These are phyloP conservation scores for Gymnocheta viridis DNA, from an alignment of 2,888 invertebrate species.

Conservation along the genomic window DNA sequence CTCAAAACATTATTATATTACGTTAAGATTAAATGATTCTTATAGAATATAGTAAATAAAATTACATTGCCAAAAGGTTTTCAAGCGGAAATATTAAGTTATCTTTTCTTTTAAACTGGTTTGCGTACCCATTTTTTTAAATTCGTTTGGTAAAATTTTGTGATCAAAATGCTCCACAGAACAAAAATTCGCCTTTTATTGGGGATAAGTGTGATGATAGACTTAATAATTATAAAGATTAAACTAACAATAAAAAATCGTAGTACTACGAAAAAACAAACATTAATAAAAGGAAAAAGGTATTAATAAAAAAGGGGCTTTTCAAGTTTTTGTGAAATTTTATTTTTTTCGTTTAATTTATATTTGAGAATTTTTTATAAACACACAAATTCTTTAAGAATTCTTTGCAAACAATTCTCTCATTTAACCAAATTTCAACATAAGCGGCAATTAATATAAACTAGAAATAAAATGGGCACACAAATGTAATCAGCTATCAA, in stretches of 20 bases:
- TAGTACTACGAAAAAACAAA: neutral
- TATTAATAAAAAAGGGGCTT: slow-evolving; percentile 6
- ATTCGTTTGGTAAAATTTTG: too few relatives aligned
- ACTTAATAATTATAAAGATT: too few relatives aligned
- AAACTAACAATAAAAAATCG: too few relatives aligned
- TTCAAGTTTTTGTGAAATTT: slow-evolving; percentile 26
- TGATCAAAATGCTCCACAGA: too few relatives aligned
- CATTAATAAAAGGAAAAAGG: too few relatives aligned
- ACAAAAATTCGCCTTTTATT: too few relatives aligned
- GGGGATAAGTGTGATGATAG: too few relatives aligned
- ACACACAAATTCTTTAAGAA: slow-evolving; percentile 52
- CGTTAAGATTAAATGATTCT: slow-evolving; percentile 44
- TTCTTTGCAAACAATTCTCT: slow-evolving; percentile 22
- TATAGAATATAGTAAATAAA: slow-evolving; percentile 47
- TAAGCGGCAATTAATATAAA: slow-evolving; percentile 33
- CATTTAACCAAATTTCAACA: slow-evolving; percentile 31
- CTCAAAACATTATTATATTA: neutral
- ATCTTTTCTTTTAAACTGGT: neutral
- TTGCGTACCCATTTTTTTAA: neutral
- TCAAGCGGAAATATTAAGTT: neutral
- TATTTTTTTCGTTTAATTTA: slow-evolving; percentile 32
- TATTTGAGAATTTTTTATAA: slow-evolving; percentile 48
- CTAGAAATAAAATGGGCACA: slow-evolving; percentile 43
- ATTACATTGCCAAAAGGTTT: neutral
- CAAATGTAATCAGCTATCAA: slow-evolving; percentile 24